These are phyloP conservation scores for Argynnis bischoffii DNA, from an alignment of 2,888 invertebrate genomes.

Conservation along the genomic window DNA sequence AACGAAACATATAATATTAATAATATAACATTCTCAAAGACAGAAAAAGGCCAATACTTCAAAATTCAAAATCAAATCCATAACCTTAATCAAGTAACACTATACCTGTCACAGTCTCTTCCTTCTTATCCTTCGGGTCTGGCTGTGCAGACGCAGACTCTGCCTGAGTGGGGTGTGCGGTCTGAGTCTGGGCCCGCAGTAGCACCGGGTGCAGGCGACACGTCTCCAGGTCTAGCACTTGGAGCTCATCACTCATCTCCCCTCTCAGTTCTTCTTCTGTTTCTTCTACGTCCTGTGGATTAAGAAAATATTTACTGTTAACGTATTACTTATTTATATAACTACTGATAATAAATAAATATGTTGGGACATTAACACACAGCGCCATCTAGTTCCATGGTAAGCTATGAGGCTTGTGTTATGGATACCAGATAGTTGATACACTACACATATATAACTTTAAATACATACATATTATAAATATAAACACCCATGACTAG, in stretches of 20 bases:
- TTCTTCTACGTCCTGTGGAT: conserved; percentile 87
- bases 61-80: neutral
- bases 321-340: neutral
- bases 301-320: conserved; percentile 1
- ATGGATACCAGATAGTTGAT: no score
- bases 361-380: no score
- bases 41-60: neutral
- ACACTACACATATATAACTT: no score
- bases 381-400: no score
- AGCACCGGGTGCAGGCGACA: conserved; percentile 87
- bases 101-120: conserved; percentile 52
- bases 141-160: conserved; percentile 15
- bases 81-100: neutral
- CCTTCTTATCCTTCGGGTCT: conserved; percentile 44
- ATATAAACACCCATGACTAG: neutral
- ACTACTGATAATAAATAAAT: neutral
- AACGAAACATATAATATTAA: no score
- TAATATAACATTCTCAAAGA: no score
- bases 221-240: conserved; percentile 88
- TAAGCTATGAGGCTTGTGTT: no score
- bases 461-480: no score
- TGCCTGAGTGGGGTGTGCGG: conserved; percentile 37
- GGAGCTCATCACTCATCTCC: conserved; percentile 91
- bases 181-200: conserved; percentile 48
- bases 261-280: conserved; percentile 91